phyloP scores from a whole-genome alignment of 2,888 invertebrate species.

The Chalcis sispes region DNA sequence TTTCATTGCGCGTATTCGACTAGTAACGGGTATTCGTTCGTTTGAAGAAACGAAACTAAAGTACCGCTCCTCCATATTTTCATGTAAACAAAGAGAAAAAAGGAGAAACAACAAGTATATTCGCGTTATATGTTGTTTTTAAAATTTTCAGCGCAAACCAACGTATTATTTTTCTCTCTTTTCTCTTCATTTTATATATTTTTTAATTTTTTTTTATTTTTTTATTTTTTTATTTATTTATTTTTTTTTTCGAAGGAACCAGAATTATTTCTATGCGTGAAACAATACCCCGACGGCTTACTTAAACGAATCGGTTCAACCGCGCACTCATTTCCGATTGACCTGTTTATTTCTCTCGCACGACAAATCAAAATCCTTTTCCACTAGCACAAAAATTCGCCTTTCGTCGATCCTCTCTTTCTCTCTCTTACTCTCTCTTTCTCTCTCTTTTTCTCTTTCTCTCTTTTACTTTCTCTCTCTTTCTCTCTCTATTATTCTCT shows the following conservation, averaged over 20 bases:
- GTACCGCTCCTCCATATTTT: not conserved
- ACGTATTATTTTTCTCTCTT: too few species aligned
- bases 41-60: conserved; percentile 12
- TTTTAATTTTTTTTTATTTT: too few species aligned
- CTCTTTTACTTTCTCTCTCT: conserved; percentile 34
- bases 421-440: conserved; percentile 7
- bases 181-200: too few species aligned
- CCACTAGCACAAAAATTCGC: conserved; percentile 13
- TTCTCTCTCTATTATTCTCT: not conserved
- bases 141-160: too few species aligned
- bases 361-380: conserved; percentile 20
- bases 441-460: conserved; percentile 30
- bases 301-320: conserved; percentile 7
- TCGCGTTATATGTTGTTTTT: too few species aligned
- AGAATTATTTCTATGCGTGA: conserved; percentile 19
- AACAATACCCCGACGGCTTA: not conserved
- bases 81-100: not conserved
- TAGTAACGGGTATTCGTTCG: conserved; percentile 28
- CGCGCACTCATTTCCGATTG: conserved; percentile 24
- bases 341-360: conserved; percentile 18
- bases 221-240: too few species aligned
- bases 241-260: conserved; percentile 19
- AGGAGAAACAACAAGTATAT: too few species aligned
- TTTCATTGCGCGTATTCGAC: conserved; percentile 49
- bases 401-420: not conserved